Evolutionary conservation across 2,113 vertebrate species (phyloP).

Genomic region (Rhynchopsitta pachyrhyncha): DNA sequence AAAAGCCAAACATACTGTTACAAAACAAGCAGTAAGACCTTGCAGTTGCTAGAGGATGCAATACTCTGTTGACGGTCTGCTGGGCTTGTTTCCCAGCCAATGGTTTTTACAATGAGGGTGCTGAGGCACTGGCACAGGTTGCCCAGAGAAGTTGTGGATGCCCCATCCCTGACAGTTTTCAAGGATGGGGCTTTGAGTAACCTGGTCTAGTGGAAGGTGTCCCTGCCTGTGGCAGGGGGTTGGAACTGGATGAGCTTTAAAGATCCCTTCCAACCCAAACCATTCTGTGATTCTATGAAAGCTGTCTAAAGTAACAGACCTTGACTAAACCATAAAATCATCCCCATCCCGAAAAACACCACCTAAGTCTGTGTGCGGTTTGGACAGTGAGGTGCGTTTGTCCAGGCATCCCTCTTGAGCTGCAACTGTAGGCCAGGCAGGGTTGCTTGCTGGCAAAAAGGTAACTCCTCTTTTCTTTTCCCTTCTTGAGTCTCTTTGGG

Average conservation of each 20-base stretch:
- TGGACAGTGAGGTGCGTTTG: background rate
- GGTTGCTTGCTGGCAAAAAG: background rate
- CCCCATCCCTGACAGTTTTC: background rate
- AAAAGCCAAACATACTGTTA: background rate
- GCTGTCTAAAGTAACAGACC: background rate
- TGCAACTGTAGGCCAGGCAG: background rate
- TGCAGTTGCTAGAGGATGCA: background rate
- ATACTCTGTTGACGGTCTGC: background rate
- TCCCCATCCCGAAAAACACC: fast-evolving
- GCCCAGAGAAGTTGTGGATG: background rate
- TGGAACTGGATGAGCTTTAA: background rate
- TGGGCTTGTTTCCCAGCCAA: background rate
- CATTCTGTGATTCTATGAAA: background rate
- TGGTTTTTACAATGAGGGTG: background rate
- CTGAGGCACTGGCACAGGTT: background rate
- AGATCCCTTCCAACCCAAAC: background rate
- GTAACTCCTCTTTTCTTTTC: background rate
- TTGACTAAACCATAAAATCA: background rate
- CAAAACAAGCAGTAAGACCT: background rate
- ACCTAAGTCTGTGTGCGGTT: background rate
- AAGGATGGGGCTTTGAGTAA: background rate
- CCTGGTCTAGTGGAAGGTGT: background rate
- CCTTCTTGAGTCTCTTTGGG: background rate
- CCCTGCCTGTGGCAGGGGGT: background rate
- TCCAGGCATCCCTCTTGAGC: background rate